Conservation (phyloP, 2,888 invertebrate species). For the Lithophane ornitopus region DNA sequence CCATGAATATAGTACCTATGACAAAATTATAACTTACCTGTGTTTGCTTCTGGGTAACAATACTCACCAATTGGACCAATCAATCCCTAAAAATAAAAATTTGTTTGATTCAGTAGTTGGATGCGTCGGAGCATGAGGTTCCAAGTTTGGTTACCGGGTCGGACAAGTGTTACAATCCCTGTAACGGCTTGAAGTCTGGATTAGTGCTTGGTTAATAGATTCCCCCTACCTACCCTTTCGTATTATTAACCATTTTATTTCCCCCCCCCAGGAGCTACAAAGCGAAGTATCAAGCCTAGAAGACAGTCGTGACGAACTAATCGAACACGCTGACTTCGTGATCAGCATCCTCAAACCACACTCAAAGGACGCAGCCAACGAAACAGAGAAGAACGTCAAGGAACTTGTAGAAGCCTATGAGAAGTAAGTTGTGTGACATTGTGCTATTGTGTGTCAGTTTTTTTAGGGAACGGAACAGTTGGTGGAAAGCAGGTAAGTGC, state of each 20-base stretch:
- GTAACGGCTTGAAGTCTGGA: background rate
- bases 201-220: background rate
- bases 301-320: conserved; percentile 92
- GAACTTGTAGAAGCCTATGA: conserved; percentile 93
- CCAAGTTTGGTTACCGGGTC: background rate
- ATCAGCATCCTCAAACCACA: conserved; percentile 93
- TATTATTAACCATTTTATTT: background rate
- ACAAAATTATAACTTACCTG: background rate
- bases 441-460: conserved; percentile 35
- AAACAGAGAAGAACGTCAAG: conserved; percentile 93
- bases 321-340: conserved; percentile 93
- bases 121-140: background rate
- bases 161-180: background rate
- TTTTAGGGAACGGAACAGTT: background rate
- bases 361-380: conserved; percentile 92
- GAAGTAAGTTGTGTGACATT: conserved; percentile 81
- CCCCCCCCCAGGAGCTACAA: conserved; percentile 92
- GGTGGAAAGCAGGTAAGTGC: conserved; percentile 18
- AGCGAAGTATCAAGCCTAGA: conserved; percentile 93
- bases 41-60: background rate
- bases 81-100: background rate
- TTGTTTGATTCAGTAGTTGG: background rate
- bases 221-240: background rate
- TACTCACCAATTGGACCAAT: background rate
- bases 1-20: background rate